Base-by-base conservation (phyloP, 1,140 invertebrate genomes). In the Rhagoletis pomonella region DNA sequence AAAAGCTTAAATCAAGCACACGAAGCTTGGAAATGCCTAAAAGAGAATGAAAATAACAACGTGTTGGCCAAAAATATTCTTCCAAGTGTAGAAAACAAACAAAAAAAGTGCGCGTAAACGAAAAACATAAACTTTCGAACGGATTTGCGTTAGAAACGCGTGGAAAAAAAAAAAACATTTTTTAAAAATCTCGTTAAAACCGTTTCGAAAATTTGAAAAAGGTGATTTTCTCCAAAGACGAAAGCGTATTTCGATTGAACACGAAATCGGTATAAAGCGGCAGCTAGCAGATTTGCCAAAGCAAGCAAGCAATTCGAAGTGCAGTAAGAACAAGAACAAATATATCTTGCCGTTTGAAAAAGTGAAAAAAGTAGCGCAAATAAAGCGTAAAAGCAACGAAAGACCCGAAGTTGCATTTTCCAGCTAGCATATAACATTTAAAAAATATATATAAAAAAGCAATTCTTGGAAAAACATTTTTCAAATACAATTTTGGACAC, bases 381-480 rank as follows among this genome's bases (percentile, higher is more conserved):
- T 12, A 62, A 47, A 73, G 69, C 44, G 42, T 55, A 55, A 55
- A 1, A 29, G 47, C 69, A 73, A 73, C 64, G 39, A 67, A 67
- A 10, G 39, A 3, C 29, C 29, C 29, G 10, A 42, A 73, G 69
- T 73, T 73, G 69, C 69, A 47, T n/a, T 62, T 62, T 62, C 12
- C 60, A 62, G n/a, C 6, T 55, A 55, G 5, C 29, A 9, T 12
- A 42, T 19, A 58, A 47, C 47, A 81, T 14, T 55, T 10, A 5
- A 19, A 64, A 60, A 65, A 59, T 47, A 12, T 7, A 17, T 9
- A 84, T 44, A 67, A 84, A 65, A 17, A 17, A 47, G 67, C 85
- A 87, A 87, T 17, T 47, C 77, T 19, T 87, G 14, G 59, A 85
- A 85, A 88, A 88, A 62, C 44, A 50, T 50, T 84, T 81, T 87